Base-by-base conservation (phyloP, 2,888 invertebrate genomes). In the Lathronympha strigana region DNA sequence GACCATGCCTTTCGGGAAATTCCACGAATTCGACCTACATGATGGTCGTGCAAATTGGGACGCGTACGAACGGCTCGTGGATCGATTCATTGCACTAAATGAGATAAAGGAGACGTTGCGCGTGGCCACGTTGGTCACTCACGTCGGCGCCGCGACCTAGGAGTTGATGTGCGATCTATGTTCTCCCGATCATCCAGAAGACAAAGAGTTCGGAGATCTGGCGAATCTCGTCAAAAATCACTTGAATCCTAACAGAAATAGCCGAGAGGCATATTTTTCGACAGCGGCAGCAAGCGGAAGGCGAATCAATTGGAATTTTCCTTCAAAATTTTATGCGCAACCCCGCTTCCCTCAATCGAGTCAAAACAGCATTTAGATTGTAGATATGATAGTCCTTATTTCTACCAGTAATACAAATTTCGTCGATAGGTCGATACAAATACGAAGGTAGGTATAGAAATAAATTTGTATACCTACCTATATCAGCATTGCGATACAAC, bases 121-220 rank as follows among this genome's bases (percentile, higher is more conserved):
- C 13, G 73, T 75, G n/a, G 64, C 76, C 6, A 73, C 69, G 13
- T 61, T 75, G 25, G 70, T 75, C 19, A 74, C 75, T 5, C 57
- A 69, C 2, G 73, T 75, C 3, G 74, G 77, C n/a, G 70, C 66
- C 15, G 62, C 68, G 2, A 72, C 72, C 2, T 76, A 75, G 19
- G 38, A 38, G 17, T 49, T 71, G 15, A 72, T 72, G 70, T 58
- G 58, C 8, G 67, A 45, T 11, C 9, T 45, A 4, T 45, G 45
- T 21, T 6, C 45, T 9, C 45, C 23, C 6, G n/a, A 47, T 15
- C 47, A 47, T 23, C 47, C 47, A 17, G 47, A 23, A 13, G n/a
- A 47, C 3, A 47, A 47, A 5, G n/a, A n/a, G 1, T 47, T 47
- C 8, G n/a, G 23, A 1, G 13, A 13, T 5, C 17, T 47, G 4